These are phyloP conservation scores for Clytia hemisphaerica DNA, from an alignment of 30 jellyfish, hydroid and myxozoan genomes.

Conservation along the genomic window DNA sequence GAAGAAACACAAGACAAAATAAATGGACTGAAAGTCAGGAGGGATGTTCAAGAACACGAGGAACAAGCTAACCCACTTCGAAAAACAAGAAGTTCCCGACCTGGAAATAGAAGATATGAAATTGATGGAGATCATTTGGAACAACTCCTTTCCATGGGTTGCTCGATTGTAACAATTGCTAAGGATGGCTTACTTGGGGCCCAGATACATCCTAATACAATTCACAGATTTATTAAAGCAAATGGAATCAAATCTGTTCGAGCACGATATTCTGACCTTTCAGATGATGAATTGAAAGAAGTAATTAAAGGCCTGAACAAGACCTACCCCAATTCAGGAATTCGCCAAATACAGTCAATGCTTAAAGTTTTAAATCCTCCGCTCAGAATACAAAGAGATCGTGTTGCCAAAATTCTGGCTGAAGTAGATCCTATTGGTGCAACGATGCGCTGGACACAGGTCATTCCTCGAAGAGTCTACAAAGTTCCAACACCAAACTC, in stretches of 20 bases:
- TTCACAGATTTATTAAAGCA: slow-evolving; percentile 5
- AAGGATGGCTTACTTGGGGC: too few species aligned
- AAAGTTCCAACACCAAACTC: slow-evolving; percentile 24
- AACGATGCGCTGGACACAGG: slow-evolving; percentile 19
- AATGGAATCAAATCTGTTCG: slow-evolving; percentile 1
- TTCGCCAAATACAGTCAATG: slow-evolving; percentile 8
- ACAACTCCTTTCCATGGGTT: too few species aligned
- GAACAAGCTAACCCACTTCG: too few species aligned
- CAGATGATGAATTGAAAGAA: slow-evolving; percentile 4
- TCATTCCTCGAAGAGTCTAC: slow-evolving; percentile 13
- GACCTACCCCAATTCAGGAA: slow-evolving; percentile 6
- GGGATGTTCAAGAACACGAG: too few species aligned
- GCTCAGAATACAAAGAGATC: slow-evolving; percentile 9
- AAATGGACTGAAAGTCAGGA: too few species aligned
- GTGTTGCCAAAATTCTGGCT: slow-evolving; percentile 5
- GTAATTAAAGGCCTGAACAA: neutral
- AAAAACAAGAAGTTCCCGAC: too few species aligned
- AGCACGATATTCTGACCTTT: neutral
- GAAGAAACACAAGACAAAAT: too few species aligned
- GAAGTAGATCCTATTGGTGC: slow-evolving; percentile 40
- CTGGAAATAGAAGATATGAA: too few species aligned
- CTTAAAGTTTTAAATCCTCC: slow-evolving; percentile 2
- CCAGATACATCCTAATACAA: slow-evolving; percentile 10
- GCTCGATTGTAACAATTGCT: too few species aligned
- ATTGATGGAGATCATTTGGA: too few species aligned